Evolutionary conservation across 92 coral and sea anemone genomes (phyloP).

Genomic region (Siderastrea siderea): DNA sequence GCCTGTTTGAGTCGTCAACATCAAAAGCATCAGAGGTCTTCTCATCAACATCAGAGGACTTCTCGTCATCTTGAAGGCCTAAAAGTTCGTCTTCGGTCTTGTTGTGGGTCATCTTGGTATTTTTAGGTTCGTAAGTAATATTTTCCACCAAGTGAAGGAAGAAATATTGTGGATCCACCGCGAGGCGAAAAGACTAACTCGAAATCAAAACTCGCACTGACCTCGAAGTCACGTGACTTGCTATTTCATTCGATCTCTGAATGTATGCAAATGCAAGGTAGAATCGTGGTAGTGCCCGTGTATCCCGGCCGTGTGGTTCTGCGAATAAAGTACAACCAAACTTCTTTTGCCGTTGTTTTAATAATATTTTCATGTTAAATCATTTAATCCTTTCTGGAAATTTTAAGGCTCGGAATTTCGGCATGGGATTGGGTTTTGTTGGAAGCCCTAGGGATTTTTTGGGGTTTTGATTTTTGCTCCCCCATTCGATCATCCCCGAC

Average conservation of each 20-base stretch:
- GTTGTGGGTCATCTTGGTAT: conserved; percentile 6
- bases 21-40: neutral
- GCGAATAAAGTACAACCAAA: too few species aligned
- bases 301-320: too few species aligned
- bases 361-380: too few species aligned
- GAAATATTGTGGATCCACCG: conserved; percentile 1
- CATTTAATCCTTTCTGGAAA: too few species aligned
- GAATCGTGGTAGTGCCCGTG: too few species aligned
- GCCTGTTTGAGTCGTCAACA: neutral
- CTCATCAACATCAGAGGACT: neutral
- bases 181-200: neutral
- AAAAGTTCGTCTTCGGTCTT: neutral
- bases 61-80: conserved; percentile 2
- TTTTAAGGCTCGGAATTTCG: too few species aligned
- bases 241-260: conserved; percentile 53
- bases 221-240: conserved; percentile 46
- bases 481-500: too few species aligned
- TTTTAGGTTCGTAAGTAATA: conserved; percentile 40
- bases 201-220: conserved; percentile 35
- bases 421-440: too few species aligned
- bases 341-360: too few species aligned
- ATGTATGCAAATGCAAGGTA: conserved; percentile 26
- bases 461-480: too few species aligned
- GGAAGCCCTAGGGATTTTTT: too few species aligned
- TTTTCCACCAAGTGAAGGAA: neutral